Percentiles rank a stretch among this genome's conserved stretches.
Conservation (phyloP, 2,888 invertebrate species). For the Phengaris alcon region DNA sequence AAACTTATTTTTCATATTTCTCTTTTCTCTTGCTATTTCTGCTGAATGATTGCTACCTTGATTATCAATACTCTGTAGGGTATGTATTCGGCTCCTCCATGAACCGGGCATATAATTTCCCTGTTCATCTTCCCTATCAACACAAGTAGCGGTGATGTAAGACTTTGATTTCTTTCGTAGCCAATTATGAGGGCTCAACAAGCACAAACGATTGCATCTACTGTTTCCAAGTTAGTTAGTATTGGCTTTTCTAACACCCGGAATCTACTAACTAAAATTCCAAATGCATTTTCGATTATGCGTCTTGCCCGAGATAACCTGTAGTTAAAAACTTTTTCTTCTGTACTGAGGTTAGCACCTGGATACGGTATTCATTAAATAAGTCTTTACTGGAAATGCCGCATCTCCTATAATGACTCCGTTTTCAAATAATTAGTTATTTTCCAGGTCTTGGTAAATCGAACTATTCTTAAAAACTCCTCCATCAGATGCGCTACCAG, state of each 20-base stretch:
- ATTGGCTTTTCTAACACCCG: conserved; percentile 32
- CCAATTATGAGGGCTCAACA: conserved; percentile 35
- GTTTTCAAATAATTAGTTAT: conserved; percentile 27
- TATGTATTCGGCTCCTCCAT: conserved; percentile 34
- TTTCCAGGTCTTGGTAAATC: conserved; percentile 32
- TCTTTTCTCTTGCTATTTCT: conserved; percentile 34
- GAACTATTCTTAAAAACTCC: conserved; percentile 40
- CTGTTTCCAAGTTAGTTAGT: conserved; percentile 34
- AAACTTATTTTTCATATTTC: conserved; percentile 36
- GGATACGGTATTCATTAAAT: conserved; percentile 30
- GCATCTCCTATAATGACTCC: conserved; percentile 23
- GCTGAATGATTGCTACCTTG: conserved; percentile 38
- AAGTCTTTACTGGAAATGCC: conserved; percentile 27
- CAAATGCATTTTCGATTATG: conserved; percentile 31
- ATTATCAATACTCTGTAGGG: conserved; percentile 38
- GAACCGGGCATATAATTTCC: conserved; percentile 35
- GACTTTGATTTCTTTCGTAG: conserved; percentile 32
- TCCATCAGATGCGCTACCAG: conserved; percentile 40
- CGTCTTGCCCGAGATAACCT: conserved; percentile 25
- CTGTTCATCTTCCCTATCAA: conserved; percentile 36
- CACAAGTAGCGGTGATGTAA: conserved; percentile 36
- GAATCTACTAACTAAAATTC: conserved; percentile 35
- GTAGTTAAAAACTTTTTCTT: conserved; percentile 29
- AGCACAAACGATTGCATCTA: conserved; percentile 37
- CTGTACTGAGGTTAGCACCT: conserved; percentile 2